A percentile compares a stretch with the other conserved stretches of the same genome.
Evolutionary conservation across 2,113 vertebrate genomes (phyloP).

Genomic region (Elaphurus davidianus): DNA sequence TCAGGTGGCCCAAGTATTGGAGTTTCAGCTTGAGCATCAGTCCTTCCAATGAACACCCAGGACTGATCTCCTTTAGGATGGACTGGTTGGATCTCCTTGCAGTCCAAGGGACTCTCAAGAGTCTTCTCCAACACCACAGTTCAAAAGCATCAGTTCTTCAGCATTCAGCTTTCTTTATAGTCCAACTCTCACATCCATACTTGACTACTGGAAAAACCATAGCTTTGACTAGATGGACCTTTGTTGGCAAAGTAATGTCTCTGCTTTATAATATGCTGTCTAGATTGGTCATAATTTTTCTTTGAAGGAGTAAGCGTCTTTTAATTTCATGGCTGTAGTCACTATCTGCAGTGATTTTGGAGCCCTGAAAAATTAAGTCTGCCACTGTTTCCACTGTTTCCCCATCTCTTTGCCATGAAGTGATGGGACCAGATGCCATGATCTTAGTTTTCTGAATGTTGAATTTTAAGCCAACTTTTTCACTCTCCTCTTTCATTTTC

Average conservation of each 20-base stretch:
- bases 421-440: neutral
- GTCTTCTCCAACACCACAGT: neutral
- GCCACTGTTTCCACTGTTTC: neutral
- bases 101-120: neutral
- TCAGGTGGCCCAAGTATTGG: neutral
- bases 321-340: neutral
- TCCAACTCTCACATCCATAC: neutral
- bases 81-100: neutral
- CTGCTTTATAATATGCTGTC: neutral
- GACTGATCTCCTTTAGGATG: neutral
- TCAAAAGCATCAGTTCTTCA: neutral
- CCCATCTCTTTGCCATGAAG: neutral
- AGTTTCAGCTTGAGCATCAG: neutral
- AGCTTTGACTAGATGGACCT: neutral
- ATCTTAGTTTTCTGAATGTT: neutral
- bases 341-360: neutral
- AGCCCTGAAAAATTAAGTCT: neutral
- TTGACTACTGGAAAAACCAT: neutral
- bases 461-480: neutral
- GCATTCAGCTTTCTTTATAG: accelerated
- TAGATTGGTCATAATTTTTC: neutral
- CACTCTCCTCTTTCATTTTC: neutral
- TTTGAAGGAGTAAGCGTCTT: neutral
- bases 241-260: neutral
- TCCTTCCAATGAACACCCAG: neutral